A percentile compares a stretch with the other conserved stretches of the same genome.
These are phyloP conservation scores for Aix galericulata DNA, from an alignment of 2,113 vertebrate species.

Conservation along the genomic window DNA sequence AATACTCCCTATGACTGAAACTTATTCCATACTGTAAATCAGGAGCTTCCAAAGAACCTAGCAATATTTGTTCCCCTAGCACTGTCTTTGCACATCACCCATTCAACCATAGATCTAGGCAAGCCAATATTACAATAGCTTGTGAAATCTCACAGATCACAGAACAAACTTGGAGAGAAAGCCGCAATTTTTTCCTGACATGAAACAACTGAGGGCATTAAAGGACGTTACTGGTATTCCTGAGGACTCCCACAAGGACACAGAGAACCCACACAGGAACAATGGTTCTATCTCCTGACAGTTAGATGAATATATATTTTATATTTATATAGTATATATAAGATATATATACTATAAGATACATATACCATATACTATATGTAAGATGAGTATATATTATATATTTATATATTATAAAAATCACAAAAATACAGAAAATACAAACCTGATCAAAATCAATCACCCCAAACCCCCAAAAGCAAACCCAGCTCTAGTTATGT, in stretches of 20 bases:
- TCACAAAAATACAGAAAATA: background rate
- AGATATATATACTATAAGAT: too few relatives aligned
- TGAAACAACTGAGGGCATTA: background rate
- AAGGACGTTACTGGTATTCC: background rate
- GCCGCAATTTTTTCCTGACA: background rate
- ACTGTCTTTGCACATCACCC: background rate
- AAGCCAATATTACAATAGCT: background rate
- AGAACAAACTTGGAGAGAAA: background rate
- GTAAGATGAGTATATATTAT: background rate
- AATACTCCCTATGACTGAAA: background rate
- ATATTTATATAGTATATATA: too few relatives aligned
- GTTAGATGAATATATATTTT: background rate
- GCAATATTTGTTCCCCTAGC: background rate
- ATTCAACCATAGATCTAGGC: background rate
- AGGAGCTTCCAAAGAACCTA: background rate
- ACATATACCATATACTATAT: too few relatives aligned
- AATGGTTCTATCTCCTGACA: background rate
- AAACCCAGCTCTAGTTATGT: background rate
- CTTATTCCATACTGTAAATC: background rate
- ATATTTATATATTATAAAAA: too few relatives aligned
- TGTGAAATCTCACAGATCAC: slow-evolving; percentile 10
- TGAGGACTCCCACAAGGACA: background rate
- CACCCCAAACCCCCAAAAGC: background rate
- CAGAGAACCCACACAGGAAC: background rate
- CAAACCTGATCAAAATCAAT: background rate